Evolutionary conservation across 2,888 invertebrate species (phyloP).

Genomic region (Limenitis camilla): DNA sequence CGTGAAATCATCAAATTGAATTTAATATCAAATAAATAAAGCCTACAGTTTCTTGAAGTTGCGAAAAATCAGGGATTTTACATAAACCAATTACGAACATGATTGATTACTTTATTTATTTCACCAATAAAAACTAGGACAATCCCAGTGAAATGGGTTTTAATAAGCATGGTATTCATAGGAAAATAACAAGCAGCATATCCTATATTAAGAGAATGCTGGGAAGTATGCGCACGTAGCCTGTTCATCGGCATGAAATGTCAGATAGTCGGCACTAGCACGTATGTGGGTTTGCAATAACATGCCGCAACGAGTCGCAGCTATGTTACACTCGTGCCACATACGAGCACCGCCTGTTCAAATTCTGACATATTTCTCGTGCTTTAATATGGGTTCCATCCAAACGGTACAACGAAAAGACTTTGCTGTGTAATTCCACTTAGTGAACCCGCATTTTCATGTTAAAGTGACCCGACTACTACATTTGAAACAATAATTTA

Average conservation of each 20-base stretch:
- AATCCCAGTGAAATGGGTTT: no score
- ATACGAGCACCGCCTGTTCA: slow-evolving; percentile 61
- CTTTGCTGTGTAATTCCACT: neutral
- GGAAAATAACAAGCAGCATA: slow-evolving; percentile 33
- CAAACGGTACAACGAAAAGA: neutral
- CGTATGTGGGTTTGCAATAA: slow-evolving; percentile 73
- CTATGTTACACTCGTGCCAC: slow-evolving; percentile 65
- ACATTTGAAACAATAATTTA: neutral
- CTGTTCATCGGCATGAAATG: slow-evolving; percentile 71
- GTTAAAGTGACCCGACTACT: neutral
- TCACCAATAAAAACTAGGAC: no score
- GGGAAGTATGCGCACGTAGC: slow-evolving; percentile 55
- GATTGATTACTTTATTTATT: no score
- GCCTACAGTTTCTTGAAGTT: no score
- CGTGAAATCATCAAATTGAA: no score
- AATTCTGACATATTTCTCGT: slow-evolving; percentile 67
- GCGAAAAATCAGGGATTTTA: no score
- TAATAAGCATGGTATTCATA: no score
- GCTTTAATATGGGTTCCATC: slow-evolving; percentile 38
- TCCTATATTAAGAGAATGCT: slow-evolving; percentile 47
- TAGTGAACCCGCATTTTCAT: neutral
- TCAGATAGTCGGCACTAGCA: slow-evolving; percentile 60
- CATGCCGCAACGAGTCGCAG: slow-evolving; percentile 70
- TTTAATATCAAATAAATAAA: no score
- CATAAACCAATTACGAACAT: no score